Base-by-base conservation (phyloP, 2,797 vertebrate genomes). In the Anolis apletophallus region DNA sequence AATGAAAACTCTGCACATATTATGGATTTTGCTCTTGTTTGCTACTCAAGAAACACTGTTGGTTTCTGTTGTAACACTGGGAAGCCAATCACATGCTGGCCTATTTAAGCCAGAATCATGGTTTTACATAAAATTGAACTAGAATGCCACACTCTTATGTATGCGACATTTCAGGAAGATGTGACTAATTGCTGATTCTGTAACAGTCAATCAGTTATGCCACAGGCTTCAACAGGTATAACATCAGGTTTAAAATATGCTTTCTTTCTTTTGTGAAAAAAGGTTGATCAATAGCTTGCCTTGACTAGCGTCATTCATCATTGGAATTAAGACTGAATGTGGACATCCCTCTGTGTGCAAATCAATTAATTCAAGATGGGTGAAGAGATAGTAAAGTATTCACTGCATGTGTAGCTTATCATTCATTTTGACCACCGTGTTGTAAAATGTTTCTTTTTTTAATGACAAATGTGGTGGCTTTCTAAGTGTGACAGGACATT, bases 51-150 rank as follows among this genome's bases (percentile, higher is more conserved):
- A 88, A 88, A 68, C 84, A 88, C 9, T 1, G 80, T 85, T 91
- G 88, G 83, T 92, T 91, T 92, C 54, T 80, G 83, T 84, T 88
- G 80, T 82, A 88, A 26, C 90, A 85, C 85, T 32, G 76, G 87
- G 92, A 92, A 91, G 78, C 1, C 19, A 69, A 89, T 90, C 85
- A 81, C 64, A 87, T 92, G 87, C 86, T 92, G 88, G 88, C 80
- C 91, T 90, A 19, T 14, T 72, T 0, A 77, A 52, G 23, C 67
- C 76, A 82, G 68, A 57, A 10, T 69, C 88, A 88, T 85, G 83
- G 50, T 85, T n/a, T 79, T 52, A n/a, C 26, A 84, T 88, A 81
- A 91, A 89, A 93, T 85, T 76, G 0, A 84, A 46, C 75, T 78
- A 68, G 29, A 83, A 0, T 82, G 32, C 7, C 1, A 0, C 85